Percentiles rank a stretch among this genome's conserved stretches.
Evolutionary conservation across 2,113 vertebrate genomes (phyloP).

Genomic region (Strigops habroptila): DNA sequence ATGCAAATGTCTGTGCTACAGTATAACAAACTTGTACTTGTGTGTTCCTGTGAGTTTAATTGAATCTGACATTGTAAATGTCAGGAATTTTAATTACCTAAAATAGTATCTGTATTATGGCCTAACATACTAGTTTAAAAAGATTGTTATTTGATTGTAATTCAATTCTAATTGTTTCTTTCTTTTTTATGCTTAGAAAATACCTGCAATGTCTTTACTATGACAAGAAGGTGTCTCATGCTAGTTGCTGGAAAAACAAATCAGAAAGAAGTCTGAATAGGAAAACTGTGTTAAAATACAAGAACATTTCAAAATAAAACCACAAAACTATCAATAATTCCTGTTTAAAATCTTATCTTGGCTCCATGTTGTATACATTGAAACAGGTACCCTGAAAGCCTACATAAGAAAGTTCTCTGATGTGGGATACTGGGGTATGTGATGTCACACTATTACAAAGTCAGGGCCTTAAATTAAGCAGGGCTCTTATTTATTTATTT

Average conservation of each 20-base stretch:
- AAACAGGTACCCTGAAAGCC: not conserved
- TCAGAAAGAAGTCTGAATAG: not conserved
- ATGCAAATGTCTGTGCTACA: slow-evolving; percentile 1
- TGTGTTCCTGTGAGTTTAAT: slow-evolving; percentile 23
- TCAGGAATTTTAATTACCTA: slow-evolving; percentile 43
- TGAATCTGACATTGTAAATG: slow-evolving; percentile 27
- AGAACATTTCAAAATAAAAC: not conserved
- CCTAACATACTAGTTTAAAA: not conserved
- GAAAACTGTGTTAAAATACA: not conserved
- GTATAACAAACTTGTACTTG: slow-evolving; percentile 1
- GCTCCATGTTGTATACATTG: not conserved
- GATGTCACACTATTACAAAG: not conserved
- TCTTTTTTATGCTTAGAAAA: not conserved
- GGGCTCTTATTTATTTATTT: not conserved
- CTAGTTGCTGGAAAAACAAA: not conserved
- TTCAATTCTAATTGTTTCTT: not conserved
- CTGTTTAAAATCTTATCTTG: not conserved
- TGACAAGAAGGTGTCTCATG: not conserved
- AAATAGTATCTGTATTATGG: slow-evolving; percentile 29
- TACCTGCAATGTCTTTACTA: not conserved
- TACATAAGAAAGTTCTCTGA: not conserved
- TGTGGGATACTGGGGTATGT: not conserved
- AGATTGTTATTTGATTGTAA: slow-evolving; percentile 9
- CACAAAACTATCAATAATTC: not conserved
- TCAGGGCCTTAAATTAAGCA: not conserved